Percentiles rank a stretch among this genome's conserved stretches.
Conservation (phyloP, 2,113 vertebrate species). For the Microtus pennsylvanicus region DNA sequence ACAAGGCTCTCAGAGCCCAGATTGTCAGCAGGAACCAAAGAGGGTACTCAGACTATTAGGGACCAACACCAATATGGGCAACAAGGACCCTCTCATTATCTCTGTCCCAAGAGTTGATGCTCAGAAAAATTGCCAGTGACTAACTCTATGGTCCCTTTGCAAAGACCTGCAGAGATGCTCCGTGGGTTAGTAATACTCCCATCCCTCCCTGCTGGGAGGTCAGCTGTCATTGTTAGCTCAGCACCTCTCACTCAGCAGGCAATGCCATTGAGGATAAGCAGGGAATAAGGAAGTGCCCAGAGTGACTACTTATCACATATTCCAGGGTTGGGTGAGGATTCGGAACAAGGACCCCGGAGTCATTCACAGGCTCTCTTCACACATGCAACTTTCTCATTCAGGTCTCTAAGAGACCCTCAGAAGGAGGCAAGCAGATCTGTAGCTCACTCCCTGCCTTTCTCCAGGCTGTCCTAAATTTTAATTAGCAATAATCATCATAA, state of each 20-base stretch:
- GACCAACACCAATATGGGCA: neutral
- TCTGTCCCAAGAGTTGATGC: conserved; percentile 54
- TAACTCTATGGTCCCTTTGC: conserved; percentile 60
- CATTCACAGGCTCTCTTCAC: neutral
- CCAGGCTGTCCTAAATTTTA: conserved; percentile 39
- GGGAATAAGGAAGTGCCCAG: no score
- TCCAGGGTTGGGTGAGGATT: no score
- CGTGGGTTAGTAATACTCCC: fast-evolving
- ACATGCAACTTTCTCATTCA: neutral
- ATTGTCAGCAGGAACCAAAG: neutral
- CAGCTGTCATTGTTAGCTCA: neutral
- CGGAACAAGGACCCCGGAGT: neutral
- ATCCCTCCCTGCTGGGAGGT: neutral
- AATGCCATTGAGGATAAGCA: no score
- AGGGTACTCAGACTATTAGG: neutral
- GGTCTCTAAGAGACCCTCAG: neutral
- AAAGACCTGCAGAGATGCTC: neutral
- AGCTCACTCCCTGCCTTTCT: neutral
- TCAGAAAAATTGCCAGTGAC: conserved; percentile 44
- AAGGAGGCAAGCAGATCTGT: neutral
- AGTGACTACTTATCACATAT: fast-evolving
- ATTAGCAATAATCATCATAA: conserved; percentile 53
- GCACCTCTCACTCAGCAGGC: neutral
- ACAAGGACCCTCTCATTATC: neutral
- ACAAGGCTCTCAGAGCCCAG: neutral